Conservation (phyloP, 2,113 vertebrate species). For the Oncorhynchus kisutch region DNA sequence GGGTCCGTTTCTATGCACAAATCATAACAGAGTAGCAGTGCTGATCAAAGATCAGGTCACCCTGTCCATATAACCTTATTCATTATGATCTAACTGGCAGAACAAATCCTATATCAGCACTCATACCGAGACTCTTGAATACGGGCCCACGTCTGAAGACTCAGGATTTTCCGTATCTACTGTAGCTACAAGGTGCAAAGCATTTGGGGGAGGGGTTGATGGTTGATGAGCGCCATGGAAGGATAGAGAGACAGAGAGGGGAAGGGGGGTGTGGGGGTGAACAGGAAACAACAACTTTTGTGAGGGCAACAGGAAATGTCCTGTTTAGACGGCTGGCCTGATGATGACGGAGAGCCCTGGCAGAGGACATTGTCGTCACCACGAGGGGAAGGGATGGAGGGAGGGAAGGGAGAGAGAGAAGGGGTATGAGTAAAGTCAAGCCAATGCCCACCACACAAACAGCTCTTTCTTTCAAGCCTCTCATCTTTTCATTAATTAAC, state of each 20-base stretch:
- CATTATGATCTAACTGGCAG: too few relatives aligned
- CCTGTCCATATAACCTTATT: too few relatives aligned
- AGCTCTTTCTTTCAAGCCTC: constrained; percentile 7
- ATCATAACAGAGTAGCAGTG: too few relatives aligned
- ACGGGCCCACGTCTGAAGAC: background rate
- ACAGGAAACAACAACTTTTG: constrained; percentile 50
- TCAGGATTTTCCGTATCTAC: background rate
- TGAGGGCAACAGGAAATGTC: constrained; percentile 67
- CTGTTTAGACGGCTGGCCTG: constrained; percentile 64
- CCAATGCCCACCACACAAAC: constrained; percentile 19
- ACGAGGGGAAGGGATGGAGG: constrained; percentile 24
- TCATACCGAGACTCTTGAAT: too few relatives aligned
- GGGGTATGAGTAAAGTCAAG: background rate
- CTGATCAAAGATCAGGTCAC: too few relatives aligned
- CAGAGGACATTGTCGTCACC: constrained; percentile 43
- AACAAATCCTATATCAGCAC: too few relatives aligned
- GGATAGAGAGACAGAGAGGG: background rate
- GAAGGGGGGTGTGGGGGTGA: constrained; percentile 34
- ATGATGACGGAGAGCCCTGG: constrained; percentile 48
- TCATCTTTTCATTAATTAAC: background rate
- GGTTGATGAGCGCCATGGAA: background rate
- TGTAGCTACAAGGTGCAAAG: constrained; percentile 23
- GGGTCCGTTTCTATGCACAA: too few relatives aligned
- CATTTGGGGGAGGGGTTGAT: constrained; percentile 25
- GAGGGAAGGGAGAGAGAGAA: constrained; percentile 1